A percentile compares a stretch with the other conserved stretches of the same genome.
These are phyloP conservation scores for Trachelus tabidus DNA, from an alignment of 2,888 invertebrate species.

Conservation along the genomic window DNA sequence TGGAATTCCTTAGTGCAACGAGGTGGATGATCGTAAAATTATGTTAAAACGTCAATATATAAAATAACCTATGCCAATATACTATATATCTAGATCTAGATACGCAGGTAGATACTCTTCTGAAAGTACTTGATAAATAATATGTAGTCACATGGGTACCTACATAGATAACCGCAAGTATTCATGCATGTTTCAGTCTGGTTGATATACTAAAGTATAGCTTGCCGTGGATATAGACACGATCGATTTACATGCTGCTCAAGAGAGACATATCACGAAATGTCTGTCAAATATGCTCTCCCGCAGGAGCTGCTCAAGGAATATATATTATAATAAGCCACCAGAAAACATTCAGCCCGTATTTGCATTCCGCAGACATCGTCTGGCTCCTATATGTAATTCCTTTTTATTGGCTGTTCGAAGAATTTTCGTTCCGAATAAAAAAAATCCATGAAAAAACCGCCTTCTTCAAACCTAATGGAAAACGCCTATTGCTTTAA, in stretches of 20 bases:
- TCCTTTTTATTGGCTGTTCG: background rate
- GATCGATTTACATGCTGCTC: background rate
- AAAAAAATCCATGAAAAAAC: background rate
- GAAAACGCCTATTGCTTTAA: background rate
- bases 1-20: background rate
- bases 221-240: background rate
- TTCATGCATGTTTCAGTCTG: background rate
- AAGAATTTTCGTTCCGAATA: background rate
- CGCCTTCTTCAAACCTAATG: background rate
- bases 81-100: background rate
- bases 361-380: background rate
- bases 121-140: background rate
- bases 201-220: background rate
- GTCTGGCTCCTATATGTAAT: background rate
- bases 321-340: background rate
- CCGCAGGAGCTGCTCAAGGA: background rate
- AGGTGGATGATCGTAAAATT: background rate
- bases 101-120: background rate
- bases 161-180: background rate
- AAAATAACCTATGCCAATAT: background rate
- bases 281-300: background rate
- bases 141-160: background rate
- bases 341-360: background rate
- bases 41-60: background rate
- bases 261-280: background rate